Conservation (phyloP, 2,888 invertebrate genomes). For the Gastrophysa polygoni region DNA sequence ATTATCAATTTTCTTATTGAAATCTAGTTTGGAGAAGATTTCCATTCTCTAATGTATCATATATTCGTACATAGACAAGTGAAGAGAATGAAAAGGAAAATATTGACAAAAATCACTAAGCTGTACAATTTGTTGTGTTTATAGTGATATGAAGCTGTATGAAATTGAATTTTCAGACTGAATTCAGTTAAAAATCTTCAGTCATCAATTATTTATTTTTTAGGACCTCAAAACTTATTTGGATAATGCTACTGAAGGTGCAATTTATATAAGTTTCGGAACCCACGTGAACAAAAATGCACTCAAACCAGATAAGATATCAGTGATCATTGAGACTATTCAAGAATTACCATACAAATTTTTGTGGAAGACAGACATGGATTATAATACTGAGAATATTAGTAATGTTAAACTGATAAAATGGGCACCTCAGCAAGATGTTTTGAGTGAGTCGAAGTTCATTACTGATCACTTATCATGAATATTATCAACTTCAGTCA, state of each 20-base stretch:
- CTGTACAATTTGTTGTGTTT: no score
- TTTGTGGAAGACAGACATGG: slow-evolving; percentile 56
- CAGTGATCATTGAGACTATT: slow-evolving; percentile 51
- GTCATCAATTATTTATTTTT: slow-evolving; percentile 11
- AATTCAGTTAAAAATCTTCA: no score
- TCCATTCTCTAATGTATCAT: no score
- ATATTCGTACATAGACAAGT: no score
- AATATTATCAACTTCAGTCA: not conserved
- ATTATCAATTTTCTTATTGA: no score
- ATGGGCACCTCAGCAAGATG: slow-evolving; percentile 54
- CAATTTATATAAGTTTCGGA: slow-evolving; percentile 57
- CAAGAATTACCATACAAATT: slow-evolving; percentile 53
- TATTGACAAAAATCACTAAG: no score
- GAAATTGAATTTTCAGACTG: no score
- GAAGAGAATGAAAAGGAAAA: no score
- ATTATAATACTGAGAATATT: slow-evolving; percentile 40
- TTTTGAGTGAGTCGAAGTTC: slow-evolving; percentile 47
- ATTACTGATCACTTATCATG: no score
- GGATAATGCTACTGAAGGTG: slow-evolving; percentile 50
- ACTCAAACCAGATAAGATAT: slow-evolving; percentile 44
- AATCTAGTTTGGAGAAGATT: no score
- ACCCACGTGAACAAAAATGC: slow-evolving; percentile 51
- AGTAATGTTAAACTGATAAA: slow-evolving; percentile 52
- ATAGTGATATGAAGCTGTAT: no score
- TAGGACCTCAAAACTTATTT: slow-evolving; percentile 51